Conservation (phyloP, 2,113 vertebrate genomes). For the Tychaedon coryphoeus region DNA sequence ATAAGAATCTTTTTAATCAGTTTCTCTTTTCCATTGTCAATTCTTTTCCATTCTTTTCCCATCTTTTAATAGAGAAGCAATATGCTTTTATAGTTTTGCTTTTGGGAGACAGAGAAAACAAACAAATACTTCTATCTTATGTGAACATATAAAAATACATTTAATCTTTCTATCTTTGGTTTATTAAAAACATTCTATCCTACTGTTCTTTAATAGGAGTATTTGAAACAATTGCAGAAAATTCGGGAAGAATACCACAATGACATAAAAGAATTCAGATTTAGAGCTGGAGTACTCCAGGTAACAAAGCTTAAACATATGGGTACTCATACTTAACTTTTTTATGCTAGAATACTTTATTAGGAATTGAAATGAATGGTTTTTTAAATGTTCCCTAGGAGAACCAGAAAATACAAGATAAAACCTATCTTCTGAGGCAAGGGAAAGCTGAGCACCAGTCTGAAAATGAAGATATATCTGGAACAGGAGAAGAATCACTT, state of each 20-base stretch:
- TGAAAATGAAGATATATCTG: background rate
- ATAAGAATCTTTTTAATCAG: background rate
- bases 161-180: background rate
- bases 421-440: constrained; percentile 77
- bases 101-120: background rate
- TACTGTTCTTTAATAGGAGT: constrained; percentile 75
- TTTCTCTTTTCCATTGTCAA: background rate
- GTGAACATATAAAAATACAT: background rate
- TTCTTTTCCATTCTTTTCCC: background rate
- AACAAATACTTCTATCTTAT: background rate
- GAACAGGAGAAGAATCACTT: constrained; percentile 13
- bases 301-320: constrained; percentile 57
- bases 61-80: background rate
- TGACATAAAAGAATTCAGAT: constrained; percentile 77
- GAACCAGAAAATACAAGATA: constrained; percentile 41
- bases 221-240: constrained; percentile 81
- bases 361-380: background rate
- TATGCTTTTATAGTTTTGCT: background rate
- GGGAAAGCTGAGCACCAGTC: constrained; percentile 6
- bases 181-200: background rate
- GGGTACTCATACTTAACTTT: background rate
- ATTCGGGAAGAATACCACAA: constrained; percentile 86
- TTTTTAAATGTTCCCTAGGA: constrained; percentile 40
- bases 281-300: constrained; percentile 73
- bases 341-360: background rate